Conservation (phyloP, 2,113 vertebrate species). For the Thryonomys swinderianus region DNA sequence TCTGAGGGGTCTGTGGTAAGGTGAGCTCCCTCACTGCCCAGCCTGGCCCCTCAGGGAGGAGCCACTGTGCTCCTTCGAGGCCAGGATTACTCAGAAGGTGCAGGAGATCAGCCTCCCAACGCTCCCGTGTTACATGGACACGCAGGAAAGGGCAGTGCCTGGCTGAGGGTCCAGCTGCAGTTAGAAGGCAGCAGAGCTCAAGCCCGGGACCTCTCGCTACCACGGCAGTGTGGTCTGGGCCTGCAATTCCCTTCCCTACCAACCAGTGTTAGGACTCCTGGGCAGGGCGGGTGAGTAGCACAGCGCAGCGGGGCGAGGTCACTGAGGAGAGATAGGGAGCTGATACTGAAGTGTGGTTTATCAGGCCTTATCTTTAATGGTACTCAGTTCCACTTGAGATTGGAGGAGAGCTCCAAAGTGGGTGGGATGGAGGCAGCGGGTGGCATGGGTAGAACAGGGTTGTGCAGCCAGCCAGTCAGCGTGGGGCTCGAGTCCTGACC, state of each 20-base stretch:
- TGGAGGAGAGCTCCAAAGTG: constrained; percentile 58
- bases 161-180: neutral
- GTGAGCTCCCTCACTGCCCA: neutral
- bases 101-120: neutral
- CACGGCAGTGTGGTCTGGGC: neutral
- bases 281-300: neutral
- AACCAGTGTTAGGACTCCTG: fast-evolving
- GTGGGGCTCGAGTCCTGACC: neutral
- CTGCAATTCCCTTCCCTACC: neutral
- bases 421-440: neutral
- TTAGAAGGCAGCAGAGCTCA: neutral
- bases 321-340: constrained; percentile 32
- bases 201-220: neutral
- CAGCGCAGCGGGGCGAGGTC: too few relatives aligned
- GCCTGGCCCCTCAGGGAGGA: neutral
- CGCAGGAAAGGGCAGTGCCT: neutral
- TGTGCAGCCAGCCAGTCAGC: constrained; percentile 30
- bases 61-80: neutral
- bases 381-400: constrained; percentile 67
- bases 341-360: constrained; percentile 67
- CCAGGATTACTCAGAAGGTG: neutral
- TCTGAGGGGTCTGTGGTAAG: constrained; percentile 42
- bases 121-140: neutral
- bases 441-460: neutral
- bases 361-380: constrained; percentile 77